Conservation (phyloP, 2,888 invertebrate genomes). For the Hemicrepidius hirtus region DNA sequence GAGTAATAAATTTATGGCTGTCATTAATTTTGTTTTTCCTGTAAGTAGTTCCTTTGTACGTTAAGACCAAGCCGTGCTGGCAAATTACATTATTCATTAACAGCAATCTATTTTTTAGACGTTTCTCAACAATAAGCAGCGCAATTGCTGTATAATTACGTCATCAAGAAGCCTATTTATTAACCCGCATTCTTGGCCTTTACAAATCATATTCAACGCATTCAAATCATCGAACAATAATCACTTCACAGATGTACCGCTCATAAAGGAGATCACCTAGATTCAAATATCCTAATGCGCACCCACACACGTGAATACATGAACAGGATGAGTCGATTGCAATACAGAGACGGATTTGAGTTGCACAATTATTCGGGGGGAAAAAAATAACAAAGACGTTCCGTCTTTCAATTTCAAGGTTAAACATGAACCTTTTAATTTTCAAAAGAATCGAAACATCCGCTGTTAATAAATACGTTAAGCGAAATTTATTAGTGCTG, state of each 20-base stretch:
- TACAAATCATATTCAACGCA: constrained; percentile 39
- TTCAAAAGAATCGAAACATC: not conserved
- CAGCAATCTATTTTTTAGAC: constrained; percentile 17
- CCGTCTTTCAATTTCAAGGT: not conserved
- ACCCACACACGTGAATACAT: constrained; percentile 48
- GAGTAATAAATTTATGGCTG: constrained; percentile 27
- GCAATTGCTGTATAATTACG: constrained; percentile 41
- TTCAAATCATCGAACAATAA: constrained; percentile 48
- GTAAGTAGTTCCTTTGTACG: constrained; percentile 19
- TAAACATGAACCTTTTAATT: not conserved
- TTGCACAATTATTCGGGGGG: constrained; percentile 29
- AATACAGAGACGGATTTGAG: constrained; percentile 10
- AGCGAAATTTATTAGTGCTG: not conserved
- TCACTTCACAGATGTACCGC: constrained; percentile 49
- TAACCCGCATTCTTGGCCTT: constrained; percentile 45
- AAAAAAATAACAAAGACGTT: not conserved
- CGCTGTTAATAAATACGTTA: not conserved
- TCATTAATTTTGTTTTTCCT: constrained; percentile 39
- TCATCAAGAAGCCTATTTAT: constrained; percentile 39
- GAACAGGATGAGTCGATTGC: constrained; percentile 42
- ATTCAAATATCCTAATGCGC: constrained; percentile 53
- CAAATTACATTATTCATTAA: constrained; percentile 32
- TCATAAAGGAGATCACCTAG: constrained; percentile 49
- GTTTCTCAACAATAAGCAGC: constrained; percentile 26
- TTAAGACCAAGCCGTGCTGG: constrained; percentile 22